These are phyloP conservation scores for Nephrocerus scutellatus DNA, from an alignment of 2,888 invertebrate genomes.

Conservation along the genomic window DNA sequence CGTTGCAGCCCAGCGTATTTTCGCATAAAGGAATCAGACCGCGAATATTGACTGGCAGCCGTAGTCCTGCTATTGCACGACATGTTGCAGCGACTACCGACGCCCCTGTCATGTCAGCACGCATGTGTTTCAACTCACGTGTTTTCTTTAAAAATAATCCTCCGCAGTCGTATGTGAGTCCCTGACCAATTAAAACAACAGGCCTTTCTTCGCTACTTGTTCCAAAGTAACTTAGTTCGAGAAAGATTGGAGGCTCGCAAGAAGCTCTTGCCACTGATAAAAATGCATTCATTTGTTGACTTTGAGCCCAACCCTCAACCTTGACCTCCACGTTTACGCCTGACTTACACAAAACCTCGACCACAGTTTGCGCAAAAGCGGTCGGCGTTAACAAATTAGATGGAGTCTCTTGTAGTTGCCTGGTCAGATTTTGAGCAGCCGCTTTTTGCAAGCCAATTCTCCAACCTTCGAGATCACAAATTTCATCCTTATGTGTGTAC, in stretches of 20 bases:
- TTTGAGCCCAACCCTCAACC: constrained; percentile 63
- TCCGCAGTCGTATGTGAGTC: constrained; percentile 64
- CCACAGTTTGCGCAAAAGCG: constrained; percentile 64
- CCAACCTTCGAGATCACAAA: constrained; percentile 65
- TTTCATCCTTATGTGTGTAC: constrained; percentile 54
- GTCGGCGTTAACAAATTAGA: constrained; percentile 74
- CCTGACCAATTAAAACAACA: constrained; percentile 65
- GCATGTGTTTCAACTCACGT: constrained; percentile 60
- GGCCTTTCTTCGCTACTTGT: constrained; percentile 56
- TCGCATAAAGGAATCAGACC: constrained; percentile 72
- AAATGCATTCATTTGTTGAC: constrained; percentile 72
- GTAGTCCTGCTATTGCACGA: constrained; percentile 61
- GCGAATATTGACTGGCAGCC: constrained; percentile 63
- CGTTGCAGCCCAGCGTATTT: constrained; percentile 68
- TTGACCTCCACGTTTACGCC: constrained; percentile 44
- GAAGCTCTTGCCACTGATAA: constrained; percentile 71
- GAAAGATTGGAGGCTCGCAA: constrained; percentile 68
- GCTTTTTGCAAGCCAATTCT: constrained; percentile 64
- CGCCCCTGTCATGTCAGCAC: constrained; percentile 79
- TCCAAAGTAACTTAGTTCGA: constrained; percentile 69
- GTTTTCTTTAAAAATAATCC: constrained; percentile 60
- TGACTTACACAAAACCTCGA: constrained; percentile 40
- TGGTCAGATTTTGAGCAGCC: constrained; percentile 71
- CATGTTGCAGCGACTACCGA: constrained; percentile 67
- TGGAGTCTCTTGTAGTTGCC: constrained; percentile 72